These are phyloP conservation scores for Catharus fuscescens DNA, from an alignment of 2,113 vertebrate genomes.

Conservation along the genomic window DNA sequence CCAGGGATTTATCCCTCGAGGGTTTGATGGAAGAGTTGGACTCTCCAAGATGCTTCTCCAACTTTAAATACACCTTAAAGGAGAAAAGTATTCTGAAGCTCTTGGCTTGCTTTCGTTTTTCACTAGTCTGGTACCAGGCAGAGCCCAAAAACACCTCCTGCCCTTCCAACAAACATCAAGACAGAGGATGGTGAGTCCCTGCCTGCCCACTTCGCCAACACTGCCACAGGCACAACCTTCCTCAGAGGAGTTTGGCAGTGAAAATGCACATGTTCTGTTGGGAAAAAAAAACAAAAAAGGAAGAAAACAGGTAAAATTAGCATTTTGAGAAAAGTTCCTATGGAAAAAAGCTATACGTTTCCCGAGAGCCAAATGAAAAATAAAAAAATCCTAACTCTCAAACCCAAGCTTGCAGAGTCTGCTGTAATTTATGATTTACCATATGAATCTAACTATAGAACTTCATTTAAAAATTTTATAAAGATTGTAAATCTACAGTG, in stretches of 20 bases:
- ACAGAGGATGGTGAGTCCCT: constrained; percentile 20
- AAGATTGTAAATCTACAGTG: constrained; percentile 56
- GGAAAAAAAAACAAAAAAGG: not conserved
- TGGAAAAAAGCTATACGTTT: constrained; percentile 25
- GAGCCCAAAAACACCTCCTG: constrained; percentile 49
- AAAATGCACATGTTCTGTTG: not conserved
- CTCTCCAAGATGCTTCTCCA: not conserved
- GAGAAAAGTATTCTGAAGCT: not conserved
- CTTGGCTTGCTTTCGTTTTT: not conserved
- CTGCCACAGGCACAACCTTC: not conserved
- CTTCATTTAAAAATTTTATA: constrained; percentile 65
- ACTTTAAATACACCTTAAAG: not conserved
- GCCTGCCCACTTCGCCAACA: not conserved
- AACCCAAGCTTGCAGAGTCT: constrained; percentile 14
- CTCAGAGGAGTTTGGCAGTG: constrained; percentile 14
- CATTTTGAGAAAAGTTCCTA: constrained; percentile 25
- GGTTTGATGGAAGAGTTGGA: not conserved
- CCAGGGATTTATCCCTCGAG: not conserved
- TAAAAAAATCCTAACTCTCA: not conserved
- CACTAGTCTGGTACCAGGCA: constrained; percentile 63
- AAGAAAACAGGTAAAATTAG: constrained; percentile 60
- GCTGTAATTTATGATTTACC: constrained; percentile 63
- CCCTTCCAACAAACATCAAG: constrained; percentile 13
- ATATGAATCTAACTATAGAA: constrained; percentile 68
- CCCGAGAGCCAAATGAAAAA: not conserved